Conservation (phyloP, 2,797 vertebrate genomes). For the Chromis chromis region DNA sequence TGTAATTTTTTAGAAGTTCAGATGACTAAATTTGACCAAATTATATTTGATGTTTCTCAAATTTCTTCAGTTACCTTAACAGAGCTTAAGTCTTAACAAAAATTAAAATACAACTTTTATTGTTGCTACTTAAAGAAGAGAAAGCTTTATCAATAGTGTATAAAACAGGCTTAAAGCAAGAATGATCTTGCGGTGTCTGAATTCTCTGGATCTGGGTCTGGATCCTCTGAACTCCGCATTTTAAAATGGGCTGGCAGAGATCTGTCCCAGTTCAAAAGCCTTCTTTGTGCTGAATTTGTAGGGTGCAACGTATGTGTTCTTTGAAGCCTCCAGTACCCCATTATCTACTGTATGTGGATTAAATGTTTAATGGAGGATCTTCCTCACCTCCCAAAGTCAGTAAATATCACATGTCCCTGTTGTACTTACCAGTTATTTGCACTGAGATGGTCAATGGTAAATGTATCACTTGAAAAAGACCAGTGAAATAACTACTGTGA, state of each 20-base stretch:
- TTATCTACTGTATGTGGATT: background rate
- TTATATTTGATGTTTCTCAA: background rate
- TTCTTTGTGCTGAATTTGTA: constrained; percentile 1
- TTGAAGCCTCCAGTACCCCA: background rate
- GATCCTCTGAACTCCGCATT: constrained; percentile 26
- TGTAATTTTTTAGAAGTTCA: too few relatives aligned
- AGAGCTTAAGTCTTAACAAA: background rate
- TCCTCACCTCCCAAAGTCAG: constrained; percentile 21
- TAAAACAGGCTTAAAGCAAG: background rate
- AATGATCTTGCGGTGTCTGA: constrained; percentile 17
- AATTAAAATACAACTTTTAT: background rate
- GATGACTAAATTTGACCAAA: too few relatives aligned
- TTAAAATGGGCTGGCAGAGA: background rate
- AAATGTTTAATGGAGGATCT: background rate
- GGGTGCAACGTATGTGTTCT: background rate
- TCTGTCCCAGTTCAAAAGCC: constrained; percentile 25
- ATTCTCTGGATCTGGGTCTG: constrained; percentile 9
- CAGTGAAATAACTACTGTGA: constrained; percentile 2
- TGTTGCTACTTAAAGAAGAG: constrained; percentile 1
- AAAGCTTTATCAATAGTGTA: background rate
- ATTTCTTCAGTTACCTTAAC: background rate
- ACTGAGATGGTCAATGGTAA: constrained; percentile 26
- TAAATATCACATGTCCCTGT: constrained; percentile 40
- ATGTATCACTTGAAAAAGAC: constrained; percentile 37
- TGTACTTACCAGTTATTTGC: constrained; percentile 34